A percentile compares a stretch with the other conserved stretches of the same genome.
Conservation (phyloP, 2,888 invertebrate genomes). For the Eubasilissa splendida region DNA sequence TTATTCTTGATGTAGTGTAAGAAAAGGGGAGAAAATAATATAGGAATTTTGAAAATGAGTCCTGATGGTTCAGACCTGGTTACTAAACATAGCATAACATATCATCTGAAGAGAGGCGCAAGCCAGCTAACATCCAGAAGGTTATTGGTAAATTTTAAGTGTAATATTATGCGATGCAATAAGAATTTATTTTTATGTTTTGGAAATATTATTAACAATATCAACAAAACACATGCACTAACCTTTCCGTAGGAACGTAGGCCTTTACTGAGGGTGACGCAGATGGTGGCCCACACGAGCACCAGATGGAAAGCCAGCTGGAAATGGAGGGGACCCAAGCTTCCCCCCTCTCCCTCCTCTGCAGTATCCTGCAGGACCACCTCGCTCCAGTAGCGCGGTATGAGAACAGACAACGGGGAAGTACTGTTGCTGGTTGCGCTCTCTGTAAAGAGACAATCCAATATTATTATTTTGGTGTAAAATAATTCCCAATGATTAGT, state of each 20-base stretch:
- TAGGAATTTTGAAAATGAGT: too few species aligned
- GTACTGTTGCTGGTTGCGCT: constrained; percentile 86
- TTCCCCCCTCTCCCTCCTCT: constrained; percentile 67
- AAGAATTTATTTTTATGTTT: not conserved
- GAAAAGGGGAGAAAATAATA: too few species aligned
- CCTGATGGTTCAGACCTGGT: too few species aligned
- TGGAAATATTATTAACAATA: constrained; percentile 58
- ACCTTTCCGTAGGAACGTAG: constrained; percentile 89
- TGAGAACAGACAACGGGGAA: constrained; percentile 83
- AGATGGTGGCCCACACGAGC: constrained; percentile 92
- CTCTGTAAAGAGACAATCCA: constrained; percentile 74
- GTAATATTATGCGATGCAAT: not conserved
- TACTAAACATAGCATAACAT: too few species aligned
- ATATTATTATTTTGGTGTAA: too few species aligned
- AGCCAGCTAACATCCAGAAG: too few species aligned
- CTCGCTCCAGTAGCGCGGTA: constrained; percentile 89
- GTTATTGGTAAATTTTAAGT: too few species aligned
- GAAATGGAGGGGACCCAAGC: constrained; percentile 80
- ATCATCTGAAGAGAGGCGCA: too few species aligned
- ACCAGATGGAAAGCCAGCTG: constrained; percentile 92
- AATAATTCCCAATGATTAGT: too few species aligned
- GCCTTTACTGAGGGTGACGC: constrained; percentile 90
- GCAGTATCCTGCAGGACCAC: constrained; percentile 80
- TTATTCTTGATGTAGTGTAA: too few species aligned
- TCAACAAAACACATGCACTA: not conserved